Evolutionary conservation across 1,140 invertebrate genomes (phyloP), one percentile per base, ranked within the genome.

Genomic region (Lordiphosa clarofinis): DNA sequence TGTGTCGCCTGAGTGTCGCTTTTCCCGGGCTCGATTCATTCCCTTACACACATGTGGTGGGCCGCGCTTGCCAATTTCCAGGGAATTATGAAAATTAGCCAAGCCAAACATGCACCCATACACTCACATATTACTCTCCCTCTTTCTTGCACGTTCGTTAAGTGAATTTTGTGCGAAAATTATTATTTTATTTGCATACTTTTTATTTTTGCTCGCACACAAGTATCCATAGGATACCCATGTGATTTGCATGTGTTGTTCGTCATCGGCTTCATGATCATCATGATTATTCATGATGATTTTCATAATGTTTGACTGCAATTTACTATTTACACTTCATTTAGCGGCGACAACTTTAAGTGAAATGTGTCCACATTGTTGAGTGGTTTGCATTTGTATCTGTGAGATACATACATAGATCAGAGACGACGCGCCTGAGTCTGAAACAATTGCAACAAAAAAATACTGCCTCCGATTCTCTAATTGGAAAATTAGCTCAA

Each of bases 251-350:
- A 82, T 82, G 72, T 82, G 76, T 79, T 70, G 56, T 60, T 79
- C 55, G 76, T 79, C 75, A 79, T 60, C 63, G 60, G 39, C 63
- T 56, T 79, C 76, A 82, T 72, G 76, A 75, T 68, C 66, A 79
- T 55, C 52, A 73, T 54, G 35, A 9, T 11, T 21, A 44, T 35
- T 8, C 24, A 21, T 70, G 53, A 67, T 81, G 70, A 60, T 74
- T 66, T 81, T 81, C 74, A 81, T 81, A 74, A 79, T 81, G 75
- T 81, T 75, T 81, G 72, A 82, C 67, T 82, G 76, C 76, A 82
- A 82, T 82, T 82, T 82, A 82, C 76, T 82, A 82, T 82, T 82
- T 82, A 82, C 76, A 82, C 76, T 82, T 82, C 76, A 82, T 82
- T 82, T 84, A 72, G 76, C 76, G 67, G 72, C 72, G 76, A 82